Percentiles rank a stretch among this genome's conserved stretches.
phyloP scores from a whole-genome alignment of 1,140 invertebrate species.

The Bombus fervidus region DNA sequence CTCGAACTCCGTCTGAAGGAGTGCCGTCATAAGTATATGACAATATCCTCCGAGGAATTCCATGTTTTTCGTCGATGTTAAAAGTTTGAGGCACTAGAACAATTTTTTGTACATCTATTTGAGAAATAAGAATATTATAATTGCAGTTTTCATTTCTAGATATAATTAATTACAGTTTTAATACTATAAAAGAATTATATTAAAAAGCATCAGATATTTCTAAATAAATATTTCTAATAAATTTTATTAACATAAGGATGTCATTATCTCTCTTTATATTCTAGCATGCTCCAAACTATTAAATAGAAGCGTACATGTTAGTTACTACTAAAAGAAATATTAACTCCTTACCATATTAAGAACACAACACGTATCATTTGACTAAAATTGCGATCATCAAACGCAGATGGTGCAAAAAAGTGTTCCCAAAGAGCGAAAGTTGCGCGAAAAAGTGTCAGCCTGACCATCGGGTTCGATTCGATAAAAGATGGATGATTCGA shows the following conservation, averaged over 20 bases:
- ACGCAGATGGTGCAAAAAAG: constrained; percentile 13
- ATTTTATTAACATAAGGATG: no score
- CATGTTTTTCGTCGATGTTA: neutral
- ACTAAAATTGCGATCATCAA: neutral
- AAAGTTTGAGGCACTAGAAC: neutral
- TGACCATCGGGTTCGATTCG: constrained; percentile 69
- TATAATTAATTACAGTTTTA: neutral
- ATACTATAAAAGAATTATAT: neutral
- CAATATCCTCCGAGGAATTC: neutral
- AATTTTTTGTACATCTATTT: neutral
- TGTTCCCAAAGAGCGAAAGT: constrained; percentile 54
- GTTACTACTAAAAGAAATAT: neutral
- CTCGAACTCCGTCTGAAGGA: neutral
- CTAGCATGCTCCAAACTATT: neutral
- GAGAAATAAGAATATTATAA: neutral
- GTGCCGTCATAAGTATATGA: neutral
- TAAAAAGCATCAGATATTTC: no score
- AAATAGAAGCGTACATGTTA: neutral
- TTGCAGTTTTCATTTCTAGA: neutral
- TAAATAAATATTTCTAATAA: no score
- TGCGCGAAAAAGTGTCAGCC: constrained; percentile 32
- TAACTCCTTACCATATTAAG: neutral
- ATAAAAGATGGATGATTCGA: constrained; percentile 81
- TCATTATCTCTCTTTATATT: neutral
- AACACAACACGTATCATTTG: neutral